Base-by-base conservation (phyloP, 2,888 invertebrate genomes). In the Agonopterix subpropinquella region DNA sequence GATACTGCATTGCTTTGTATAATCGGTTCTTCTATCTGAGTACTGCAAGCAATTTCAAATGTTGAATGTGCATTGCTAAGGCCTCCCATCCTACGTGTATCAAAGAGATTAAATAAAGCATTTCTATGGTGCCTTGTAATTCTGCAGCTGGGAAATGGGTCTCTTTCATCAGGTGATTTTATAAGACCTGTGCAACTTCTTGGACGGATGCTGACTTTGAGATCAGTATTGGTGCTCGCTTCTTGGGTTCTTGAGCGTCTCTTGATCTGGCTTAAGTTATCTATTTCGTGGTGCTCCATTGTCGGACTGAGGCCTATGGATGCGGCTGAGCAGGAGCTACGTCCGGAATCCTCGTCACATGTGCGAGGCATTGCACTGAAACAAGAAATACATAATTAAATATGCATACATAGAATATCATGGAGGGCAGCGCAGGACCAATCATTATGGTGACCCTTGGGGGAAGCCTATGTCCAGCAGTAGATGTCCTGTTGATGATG, bases 141-240 rank as follows among this genome's bases (percentile, higher is more conserved):
- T 57, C 76, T 70, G 51, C 77, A 83, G 56, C 83, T 87, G 8
- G 86, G 87, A 41, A 88, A 88, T 41, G 91, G 88, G 39, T 89
- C 81, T 57, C 78, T 80, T 55, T 85, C 86, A 61, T 90, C 88
- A 9, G 91, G 90, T 18, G 89, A 87, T 49, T 78, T 80, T 10
- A 83, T 58, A 1, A 82, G 71, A 36, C 72, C 68, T 11, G 77
- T 63, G 52, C 73, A 78, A 54, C 80, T 84, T 64, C 88, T 67
- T 36, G 86, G 87, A 45, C 76, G 73, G 36, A 64, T 68, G 58
- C 85, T 83, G 11, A 89, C 82, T 71, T 90, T 78, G 43, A 91
- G 77, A 57, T 90, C 89, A 66, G 89, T 89, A 61, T 89, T 90
- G 47, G 86, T 87, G 57, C 80, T 78, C 4, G 80, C 80, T 63